phyloP scores from a whole-genome alignment of 1,140 invertebrate genomes.

The Bombus affinis region DNA sequence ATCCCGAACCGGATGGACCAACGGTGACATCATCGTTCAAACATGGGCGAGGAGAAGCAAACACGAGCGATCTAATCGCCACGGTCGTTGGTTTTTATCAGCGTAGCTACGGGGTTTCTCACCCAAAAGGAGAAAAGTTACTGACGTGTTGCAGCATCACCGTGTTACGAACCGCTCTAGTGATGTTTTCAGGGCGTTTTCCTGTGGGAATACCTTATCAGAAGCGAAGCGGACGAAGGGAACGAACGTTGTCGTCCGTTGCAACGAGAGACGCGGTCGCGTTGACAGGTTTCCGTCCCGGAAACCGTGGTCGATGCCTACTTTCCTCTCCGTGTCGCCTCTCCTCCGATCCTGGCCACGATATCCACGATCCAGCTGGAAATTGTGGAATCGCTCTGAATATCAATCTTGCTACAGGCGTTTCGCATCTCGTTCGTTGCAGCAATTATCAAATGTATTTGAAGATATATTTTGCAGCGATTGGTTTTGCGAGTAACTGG shows the following conservation, averaged over 20 bases:
- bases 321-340: constrained; percentile 10
- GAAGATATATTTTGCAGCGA: no score
- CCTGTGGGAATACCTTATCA: constrained; percentile 39
- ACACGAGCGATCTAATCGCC: constrained; percentile 78
- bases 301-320: constrained; percentile 37
- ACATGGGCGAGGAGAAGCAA: constrained; percentile 77
- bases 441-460: no score
- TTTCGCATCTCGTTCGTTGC: neutral
- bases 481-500: no score
- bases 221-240: neutral
- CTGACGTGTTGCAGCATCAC: constrained; percentile 76
- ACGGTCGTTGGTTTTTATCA: constrained; percentile 67
- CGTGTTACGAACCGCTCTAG: neutral
- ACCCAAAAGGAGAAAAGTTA: constrained; percentile 61
- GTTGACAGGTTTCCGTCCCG: constrained; percentile 44
- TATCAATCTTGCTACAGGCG: neutral
- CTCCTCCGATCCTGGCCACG: constrained; percentile 2
- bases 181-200: constrained; percentile 2
- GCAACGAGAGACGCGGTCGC: constrained; percentile 9
- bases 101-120: neutral
- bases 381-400: neutral
- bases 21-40: constrained; percentile 75
- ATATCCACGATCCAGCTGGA: neutral
- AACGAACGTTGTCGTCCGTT: neutral
- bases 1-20: constrained; percentile 76